These are phyloP conservation scores for Eristalis intricaria DNA, from an alignment of 2,888 invertebrate species.

Conservation along the genomic window DNA sequence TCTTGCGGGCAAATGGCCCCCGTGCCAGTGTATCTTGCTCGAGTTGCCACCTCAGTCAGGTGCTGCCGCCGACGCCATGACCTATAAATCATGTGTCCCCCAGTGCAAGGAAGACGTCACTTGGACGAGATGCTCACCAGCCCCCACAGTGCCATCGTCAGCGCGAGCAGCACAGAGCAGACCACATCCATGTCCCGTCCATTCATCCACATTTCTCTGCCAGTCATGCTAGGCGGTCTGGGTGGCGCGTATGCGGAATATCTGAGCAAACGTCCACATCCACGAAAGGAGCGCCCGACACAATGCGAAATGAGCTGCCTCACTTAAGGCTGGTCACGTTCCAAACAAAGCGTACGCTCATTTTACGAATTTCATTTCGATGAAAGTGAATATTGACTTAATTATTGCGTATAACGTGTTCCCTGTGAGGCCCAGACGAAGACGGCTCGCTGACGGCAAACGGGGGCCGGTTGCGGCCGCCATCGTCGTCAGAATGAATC, in stretches of 20 bases:
- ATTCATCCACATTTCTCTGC: slow-evolving; percentile 47
- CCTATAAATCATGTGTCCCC: slow-evolving; percentile 58
- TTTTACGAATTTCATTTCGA: slow-evolving; percentile 71
- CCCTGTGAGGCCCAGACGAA: not conserved
- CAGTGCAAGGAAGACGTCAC: slow-evolving; percentile 39
- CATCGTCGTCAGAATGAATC: not conserved
- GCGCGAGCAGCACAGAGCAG: not conserved
- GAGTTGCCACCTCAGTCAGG: not conserved
- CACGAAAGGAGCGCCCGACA: slow-evolving; percentile 48
- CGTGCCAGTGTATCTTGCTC: not conserved
- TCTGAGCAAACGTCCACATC: slow-evolving; percentile 42
- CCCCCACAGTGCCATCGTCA: not conserved
- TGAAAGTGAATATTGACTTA: slow-evolving; percentile 72
- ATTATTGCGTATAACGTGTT: slow-evolving; percentile 61
- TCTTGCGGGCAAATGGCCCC: not conserved
- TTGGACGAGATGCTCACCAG: slow-evolving; percentile 4
- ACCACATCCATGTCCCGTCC: not conserved
- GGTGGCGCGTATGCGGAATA: slow-evolving; percentile 51
- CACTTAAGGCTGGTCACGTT: slow-evolving; percentile 71
- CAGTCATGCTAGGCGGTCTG: slow-evolving; percentile 46
- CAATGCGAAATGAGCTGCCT: slow-evolving; percentile 68
- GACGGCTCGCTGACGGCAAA: not conserved
- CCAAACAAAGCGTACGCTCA: slow-evolving; percentile 65
- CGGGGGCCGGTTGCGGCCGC: not conserved
- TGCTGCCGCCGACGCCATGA: not conserved